These are phyloP conservation scores for Crotalus tigris DNA, from an alignment of 2,113 vertebrate species.

Conservation along the genomic window DNA sequence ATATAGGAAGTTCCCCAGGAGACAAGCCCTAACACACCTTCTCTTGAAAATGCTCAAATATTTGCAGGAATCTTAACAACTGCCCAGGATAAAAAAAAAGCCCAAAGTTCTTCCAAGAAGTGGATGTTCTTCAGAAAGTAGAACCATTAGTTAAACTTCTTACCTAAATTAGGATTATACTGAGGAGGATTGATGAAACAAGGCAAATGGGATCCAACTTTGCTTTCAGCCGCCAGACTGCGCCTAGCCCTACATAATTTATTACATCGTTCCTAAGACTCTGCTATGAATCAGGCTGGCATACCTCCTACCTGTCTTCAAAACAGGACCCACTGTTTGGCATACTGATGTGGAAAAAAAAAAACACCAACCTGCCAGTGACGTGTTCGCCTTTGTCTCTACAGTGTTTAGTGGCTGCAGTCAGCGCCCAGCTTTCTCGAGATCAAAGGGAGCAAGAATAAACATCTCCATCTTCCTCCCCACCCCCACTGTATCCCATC, in stretches of 20 bases:
- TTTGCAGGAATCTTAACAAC: neutral
- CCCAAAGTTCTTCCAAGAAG: neutral
- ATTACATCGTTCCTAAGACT: conserved; percentile 11
- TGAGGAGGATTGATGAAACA: neutral
- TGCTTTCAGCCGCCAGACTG: neutral
- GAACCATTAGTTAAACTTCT: conserved; percentile 1
- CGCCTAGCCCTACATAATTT: neutral
- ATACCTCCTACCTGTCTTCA: neutral
- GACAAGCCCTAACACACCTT: neutral
- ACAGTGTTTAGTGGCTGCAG: neutral
- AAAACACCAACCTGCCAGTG: neutral
- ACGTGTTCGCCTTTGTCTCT: conserved; percentile 4
- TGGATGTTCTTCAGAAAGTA: neutral
- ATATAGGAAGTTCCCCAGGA: neutral
- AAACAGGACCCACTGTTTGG: neutral
- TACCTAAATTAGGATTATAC: conserved; percentile 3
- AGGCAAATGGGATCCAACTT: neutral
- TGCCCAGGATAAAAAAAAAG: neutral
- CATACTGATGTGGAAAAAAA: rapidly evolving
- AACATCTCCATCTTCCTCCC: conserved; percentile 53
- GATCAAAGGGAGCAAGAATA: conserved; percentile 59
- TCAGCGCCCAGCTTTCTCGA: neutral
- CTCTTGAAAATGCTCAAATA: neutral
- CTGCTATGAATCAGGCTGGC: neutral
- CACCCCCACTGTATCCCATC: conserved; percentile 28